Evolutionary conservation across 2,888 invertebrate genomes (phyloP).

Genomic region (Leptura quadrifasciata): DNA sequence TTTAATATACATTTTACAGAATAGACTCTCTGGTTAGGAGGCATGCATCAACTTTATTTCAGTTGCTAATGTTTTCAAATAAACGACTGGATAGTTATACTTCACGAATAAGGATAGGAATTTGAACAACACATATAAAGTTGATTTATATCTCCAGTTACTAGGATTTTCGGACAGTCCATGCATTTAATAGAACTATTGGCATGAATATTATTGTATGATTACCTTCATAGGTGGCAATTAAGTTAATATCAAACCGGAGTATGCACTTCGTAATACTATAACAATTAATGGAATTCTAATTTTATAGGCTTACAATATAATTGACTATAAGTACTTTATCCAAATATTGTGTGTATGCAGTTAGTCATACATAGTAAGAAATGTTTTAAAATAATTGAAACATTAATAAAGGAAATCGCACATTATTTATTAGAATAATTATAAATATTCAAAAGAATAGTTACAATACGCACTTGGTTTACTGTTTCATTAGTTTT

Average conservation of each 20-base stretch:
- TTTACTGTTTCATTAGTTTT: too few species aligned
- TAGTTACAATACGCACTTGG: too few species aligned
- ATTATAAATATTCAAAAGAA: too few species aligned
- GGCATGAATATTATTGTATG: conserved; percentile 8
- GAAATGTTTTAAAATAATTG: too few species aligned
- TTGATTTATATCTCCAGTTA: conserved; percentile 11
- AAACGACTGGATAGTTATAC: background rate
- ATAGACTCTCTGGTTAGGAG: too few species aligned
- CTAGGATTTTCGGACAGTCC: background rate
- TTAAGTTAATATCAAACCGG: background rate
- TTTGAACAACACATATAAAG: conserved; percentile 22
- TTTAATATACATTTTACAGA: too few species aligned
- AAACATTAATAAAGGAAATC: too few species aligned
- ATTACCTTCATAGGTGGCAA: background rate
- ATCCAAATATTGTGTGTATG: too few species aligned
- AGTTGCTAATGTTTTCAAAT: background rate
- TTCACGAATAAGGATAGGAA: background rate
- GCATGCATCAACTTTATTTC: background rate
- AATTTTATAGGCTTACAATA: background rate
- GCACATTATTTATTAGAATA: too few species aligned
- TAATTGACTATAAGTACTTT: background rate
- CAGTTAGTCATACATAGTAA: too few species aligned
- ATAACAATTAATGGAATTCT: background rate
- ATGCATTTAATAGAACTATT: background rate
- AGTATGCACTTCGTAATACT: background rate